Evolutionary conservation across 2,888 invertebrate species (phyloP).

Genomic region (Encarsia formosa): DNA sequence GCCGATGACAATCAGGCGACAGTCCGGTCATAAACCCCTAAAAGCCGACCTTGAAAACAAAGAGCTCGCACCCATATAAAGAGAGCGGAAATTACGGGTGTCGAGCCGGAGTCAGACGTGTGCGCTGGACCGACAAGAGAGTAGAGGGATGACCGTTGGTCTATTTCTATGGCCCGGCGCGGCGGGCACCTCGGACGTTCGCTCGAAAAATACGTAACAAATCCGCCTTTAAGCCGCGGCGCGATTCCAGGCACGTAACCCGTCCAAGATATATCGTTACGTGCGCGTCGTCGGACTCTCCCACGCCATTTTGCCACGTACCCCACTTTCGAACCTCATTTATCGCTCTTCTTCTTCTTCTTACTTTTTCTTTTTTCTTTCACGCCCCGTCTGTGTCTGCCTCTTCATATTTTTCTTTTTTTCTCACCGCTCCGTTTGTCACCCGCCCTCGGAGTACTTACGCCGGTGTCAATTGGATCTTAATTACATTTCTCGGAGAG

Average conservation of each 20-base stretch:
- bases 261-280: slow-evolving; percentile 47
- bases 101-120: slow-evolving; percentile 33
- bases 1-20: too few species aligned
- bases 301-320: slow-evolving; percentile 40
- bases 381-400: neutral
- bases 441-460: too few species aligned
- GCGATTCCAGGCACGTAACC: slow-evolving; percentile 47
- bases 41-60: too few species aligned
- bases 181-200: slow-evolving; percentile 11
- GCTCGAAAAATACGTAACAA: slow-evolving; percentile 49
- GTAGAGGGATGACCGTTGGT: slow-evolving; percentile 1
- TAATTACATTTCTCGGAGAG: too few species aligned
- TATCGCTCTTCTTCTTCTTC: slow-evolving; percentile 32
- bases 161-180: too few species aligned
- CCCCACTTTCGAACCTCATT: slow-evolving; percentile 49
- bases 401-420: neutral
- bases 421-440: neutral
- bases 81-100: slow-evolving; percentile 41
- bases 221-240: slow-evolving; percentile 46
- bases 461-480: too few species aligned
- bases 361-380: slow-evolving; percentile 27
- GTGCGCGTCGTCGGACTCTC: slow-evolving; percentile 36
- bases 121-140: slow-evolving; percentile 2
- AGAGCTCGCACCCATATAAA: too few species aligned
- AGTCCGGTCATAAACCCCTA: too few species aligned